Conservation (phyloP, 2,113 vertebrate genomes). For the Caretta caretta region DNA sequence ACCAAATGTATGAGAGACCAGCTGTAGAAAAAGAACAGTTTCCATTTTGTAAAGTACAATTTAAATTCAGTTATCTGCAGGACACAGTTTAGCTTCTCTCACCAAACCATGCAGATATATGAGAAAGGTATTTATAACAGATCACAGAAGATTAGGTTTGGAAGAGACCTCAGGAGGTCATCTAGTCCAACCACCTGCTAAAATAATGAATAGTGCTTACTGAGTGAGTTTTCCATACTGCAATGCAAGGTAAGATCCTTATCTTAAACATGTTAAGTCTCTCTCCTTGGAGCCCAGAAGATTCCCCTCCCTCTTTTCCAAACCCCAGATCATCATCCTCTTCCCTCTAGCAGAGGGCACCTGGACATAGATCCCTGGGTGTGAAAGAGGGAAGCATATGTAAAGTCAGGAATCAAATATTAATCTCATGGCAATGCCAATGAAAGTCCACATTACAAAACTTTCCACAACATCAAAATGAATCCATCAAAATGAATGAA, state of each 20-base stretch:
- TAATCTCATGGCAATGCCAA: background rate
- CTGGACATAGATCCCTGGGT: accelerated
- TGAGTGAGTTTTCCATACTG: background rate
- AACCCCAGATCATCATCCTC: background rate
- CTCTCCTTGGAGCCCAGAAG: background rate
- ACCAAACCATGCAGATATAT: background rate
- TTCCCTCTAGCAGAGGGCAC: background rate
- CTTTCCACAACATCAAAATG: background rate
- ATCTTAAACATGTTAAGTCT: background rate
- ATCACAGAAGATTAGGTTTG: too few species aligned
- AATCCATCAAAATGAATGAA: background rate
- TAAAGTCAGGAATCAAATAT: background rate
- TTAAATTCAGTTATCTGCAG: background rate
- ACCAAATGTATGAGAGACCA: constrained; percentile 95
- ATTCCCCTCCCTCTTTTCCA: background rate
- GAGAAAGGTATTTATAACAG: background rate
- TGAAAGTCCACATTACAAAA: background rate
- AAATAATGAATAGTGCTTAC: background rate
- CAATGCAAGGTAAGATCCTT: background rate
- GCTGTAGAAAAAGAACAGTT: constrained; percentile 73
- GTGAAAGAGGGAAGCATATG: background rate
- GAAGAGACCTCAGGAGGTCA: too few species aligned
- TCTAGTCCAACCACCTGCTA: too few species aligned
- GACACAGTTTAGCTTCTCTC: background rate
- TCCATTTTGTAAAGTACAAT: background rate